Percentiles rank a stretch among this genome's conserved stretches.
Evolutionary conservation across 1,140 invertebrate genomes (phyloP).

Genomic region (Pectinophora gossypiella): DNA sequence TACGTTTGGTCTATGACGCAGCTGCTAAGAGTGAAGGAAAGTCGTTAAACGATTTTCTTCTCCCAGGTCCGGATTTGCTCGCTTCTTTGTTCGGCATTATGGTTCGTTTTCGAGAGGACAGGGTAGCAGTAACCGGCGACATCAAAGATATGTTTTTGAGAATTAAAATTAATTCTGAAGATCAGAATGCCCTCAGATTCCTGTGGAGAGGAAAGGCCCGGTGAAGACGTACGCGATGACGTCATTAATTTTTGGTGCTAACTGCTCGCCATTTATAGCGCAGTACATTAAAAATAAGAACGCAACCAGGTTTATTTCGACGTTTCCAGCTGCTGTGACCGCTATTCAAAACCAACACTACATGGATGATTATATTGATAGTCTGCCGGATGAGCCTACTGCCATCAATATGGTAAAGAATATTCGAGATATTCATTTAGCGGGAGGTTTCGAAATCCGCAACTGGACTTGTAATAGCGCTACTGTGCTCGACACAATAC

Average conservation of each 20-base stretch:
- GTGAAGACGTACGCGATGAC: too few relatives aligned
- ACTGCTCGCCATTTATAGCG: not conserved
- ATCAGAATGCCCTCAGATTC: too few relatives aligned
- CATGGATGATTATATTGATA: conserved; percentile 40
- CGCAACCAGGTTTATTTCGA: conserved; percentile 9
- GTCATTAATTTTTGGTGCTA: too few relatives aligned
- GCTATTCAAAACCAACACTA: conserved; percentile 29
- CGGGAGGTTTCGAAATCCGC: conserved; percentile 15
- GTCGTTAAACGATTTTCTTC: not conserved
- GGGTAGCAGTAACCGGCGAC: conserved; percentile 21
- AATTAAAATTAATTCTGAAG: not conserved
- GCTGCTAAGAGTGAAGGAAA: not conserved
- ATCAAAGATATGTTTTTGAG: conserved; percentile 1
- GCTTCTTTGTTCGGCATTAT: too few relatives aligned
- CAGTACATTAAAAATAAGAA: not conserved
- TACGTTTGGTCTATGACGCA: not conserved
- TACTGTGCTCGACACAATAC: not conserved
- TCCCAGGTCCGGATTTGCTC: conserved; percentile 21
- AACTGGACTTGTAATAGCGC: conserved; percentile 12
- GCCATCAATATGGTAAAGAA: conserved; percentile 15
- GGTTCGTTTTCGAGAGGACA: conserved; percentile 14
- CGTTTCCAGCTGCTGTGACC: conserved; percentile 15
- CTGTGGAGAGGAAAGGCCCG: not conserved
- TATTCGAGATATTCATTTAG: conserved; percentile 18
- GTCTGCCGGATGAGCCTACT: conserved; percentile 15